phyloP scores from a whole-genome alignment of 2,113 vertebrate species.

The Bolborhynchus lineola region DNA sequence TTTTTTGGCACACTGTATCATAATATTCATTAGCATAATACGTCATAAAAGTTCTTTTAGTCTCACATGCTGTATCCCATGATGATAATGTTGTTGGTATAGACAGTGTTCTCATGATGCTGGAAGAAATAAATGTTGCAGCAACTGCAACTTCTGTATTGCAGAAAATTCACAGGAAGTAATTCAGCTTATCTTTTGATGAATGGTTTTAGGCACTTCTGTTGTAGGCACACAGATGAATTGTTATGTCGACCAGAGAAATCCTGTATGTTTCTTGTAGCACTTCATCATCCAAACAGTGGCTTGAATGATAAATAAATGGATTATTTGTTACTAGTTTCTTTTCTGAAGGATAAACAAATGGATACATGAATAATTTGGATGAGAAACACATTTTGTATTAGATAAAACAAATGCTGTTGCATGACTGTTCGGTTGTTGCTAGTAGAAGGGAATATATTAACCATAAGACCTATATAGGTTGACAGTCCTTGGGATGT shows the following conservation, averaged over 20 bases:
- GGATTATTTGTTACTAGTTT: background rate
- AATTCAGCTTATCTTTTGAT: background rate
- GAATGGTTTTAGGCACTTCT: background rate
- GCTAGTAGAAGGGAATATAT: background rate
- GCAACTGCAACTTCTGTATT: background rate
- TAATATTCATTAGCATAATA: background rate
- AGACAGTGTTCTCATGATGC: background rate
- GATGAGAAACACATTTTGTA: background rate
- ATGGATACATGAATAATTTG: background rate
- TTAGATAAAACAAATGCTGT: background rate
- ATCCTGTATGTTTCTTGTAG: background rate
- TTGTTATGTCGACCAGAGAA: background rate
- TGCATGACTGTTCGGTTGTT: background rate
- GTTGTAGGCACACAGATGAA: background rate
- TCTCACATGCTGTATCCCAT: background rate
- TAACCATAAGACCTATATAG: background rate
- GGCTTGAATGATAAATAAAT: background rate
- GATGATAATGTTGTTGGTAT: background rate
- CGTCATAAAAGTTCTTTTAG: background rate
- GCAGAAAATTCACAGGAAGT: background rate
- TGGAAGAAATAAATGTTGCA: background rate
- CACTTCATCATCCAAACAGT: background rate
- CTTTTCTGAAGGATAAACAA: background rate
- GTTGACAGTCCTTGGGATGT: background rate
- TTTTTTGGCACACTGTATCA: background rate